Percentiles rank a stretch among this genome's conserved stretches.
These are phyloP conservation scores for Drosophila eohydei DNA, from an alignment of 2,888 invertebrate genomes.

Conservation along the genomic window DNA sequence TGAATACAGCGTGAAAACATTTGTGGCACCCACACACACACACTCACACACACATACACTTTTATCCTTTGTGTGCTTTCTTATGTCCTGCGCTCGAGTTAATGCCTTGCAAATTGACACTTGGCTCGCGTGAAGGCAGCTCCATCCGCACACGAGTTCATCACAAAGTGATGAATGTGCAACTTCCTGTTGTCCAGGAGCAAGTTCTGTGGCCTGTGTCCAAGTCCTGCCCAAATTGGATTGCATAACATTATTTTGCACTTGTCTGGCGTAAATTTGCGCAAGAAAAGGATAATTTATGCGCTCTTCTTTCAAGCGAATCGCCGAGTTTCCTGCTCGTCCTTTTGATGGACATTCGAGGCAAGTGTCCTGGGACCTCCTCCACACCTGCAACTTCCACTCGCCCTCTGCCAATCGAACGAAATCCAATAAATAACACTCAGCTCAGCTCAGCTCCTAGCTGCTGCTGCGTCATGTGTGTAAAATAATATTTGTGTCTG, in stretches of 20 bases:
- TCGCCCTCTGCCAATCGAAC: constrained; percentile 36
- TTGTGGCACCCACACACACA: constrained; percentile 35
- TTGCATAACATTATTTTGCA: constrained; percentile 80
- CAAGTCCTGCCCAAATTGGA: constrained; percentile 67
- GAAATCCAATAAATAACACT: constrained; percentile 75
- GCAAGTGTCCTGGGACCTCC: constrained; percentile 60
- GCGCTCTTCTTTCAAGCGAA: constrained; percentile 50
- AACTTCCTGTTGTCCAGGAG: constrained; percentile 63
- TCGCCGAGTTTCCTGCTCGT: constrained; percentile 35
- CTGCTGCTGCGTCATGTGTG: constrained; percentile 52
- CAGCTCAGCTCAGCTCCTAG: constrained; percentile 20
- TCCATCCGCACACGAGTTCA: constrained; percentile 45
- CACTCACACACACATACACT: not conserved
- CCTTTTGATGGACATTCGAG: constrained; percentile 74
- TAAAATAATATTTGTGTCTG: constrained; percentile 67
- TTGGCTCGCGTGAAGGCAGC: constrained; percentile 35
- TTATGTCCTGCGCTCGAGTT: constrained; percentile 37
- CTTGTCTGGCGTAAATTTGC: constrained; percentile 74
- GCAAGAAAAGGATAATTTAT: constrained; percentile 77
- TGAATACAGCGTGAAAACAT: constrained; percentile 61
- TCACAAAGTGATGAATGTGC: constrained; percentile 79
- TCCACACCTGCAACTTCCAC: constrained; percentile 24
- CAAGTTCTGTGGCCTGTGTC: constrained; percentile 33
- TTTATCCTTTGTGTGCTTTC: constrained; percentile 25
- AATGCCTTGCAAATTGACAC: constrained; percentile 79